Conservation (phyloP, 2,888 invertebrate species). For the Ormia ochracea region DNA sequence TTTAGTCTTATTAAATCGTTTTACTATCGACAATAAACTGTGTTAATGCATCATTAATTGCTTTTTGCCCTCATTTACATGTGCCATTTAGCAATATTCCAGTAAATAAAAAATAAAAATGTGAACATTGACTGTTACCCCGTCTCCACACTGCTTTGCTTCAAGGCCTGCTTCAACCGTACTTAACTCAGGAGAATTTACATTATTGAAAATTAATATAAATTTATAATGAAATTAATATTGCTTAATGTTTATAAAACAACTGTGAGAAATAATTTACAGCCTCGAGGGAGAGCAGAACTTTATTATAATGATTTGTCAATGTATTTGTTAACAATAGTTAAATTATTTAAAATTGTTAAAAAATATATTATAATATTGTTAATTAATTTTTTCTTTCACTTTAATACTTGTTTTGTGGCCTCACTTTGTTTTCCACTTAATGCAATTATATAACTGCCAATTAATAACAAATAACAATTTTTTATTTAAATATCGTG, state of each 20-base stretch:
- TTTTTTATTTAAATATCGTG: constrained; percentile 47
- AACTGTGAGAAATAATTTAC: neutral
- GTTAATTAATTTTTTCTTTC: neutral
- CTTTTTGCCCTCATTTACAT: too few species aligned
- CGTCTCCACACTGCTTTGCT: too few species aligned
- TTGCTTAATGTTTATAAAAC: neutral
- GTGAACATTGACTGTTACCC: too few species aligned
- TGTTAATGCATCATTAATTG: too few species aligned
- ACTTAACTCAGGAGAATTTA: too few species aligned
- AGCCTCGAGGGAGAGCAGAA: neutral
- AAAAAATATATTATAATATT: constrained; percentile 16
- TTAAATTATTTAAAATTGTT: constrained; percentile 8
- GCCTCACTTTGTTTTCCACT: constrained; percentile 1
- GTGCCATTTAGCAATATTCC: too few species aligned
- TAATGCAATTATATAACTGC: constrained; percentile 34
- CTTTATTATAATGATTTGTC: constrained; percentile 21
- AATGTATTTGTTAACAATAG: constrained; percentile 6
- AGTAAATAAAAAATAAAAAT: too few species aligned
- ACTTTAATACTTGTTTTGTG: constrained; percentile 19
- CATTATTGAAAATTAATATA: neutral
- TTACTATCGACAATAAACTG: too few species aligned
- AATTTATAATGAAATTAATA: constrained; percentile 1
- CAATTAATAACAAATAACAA: constrained; percentile 62
- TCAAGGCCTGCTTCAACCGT: too few species aligned
- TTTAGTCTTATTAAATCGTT: too few species aligned